Evolutionary conservation across 2,797 vertebrate species (phyloP).

Genomic region (Rhynchonycteris naso): DNA sequence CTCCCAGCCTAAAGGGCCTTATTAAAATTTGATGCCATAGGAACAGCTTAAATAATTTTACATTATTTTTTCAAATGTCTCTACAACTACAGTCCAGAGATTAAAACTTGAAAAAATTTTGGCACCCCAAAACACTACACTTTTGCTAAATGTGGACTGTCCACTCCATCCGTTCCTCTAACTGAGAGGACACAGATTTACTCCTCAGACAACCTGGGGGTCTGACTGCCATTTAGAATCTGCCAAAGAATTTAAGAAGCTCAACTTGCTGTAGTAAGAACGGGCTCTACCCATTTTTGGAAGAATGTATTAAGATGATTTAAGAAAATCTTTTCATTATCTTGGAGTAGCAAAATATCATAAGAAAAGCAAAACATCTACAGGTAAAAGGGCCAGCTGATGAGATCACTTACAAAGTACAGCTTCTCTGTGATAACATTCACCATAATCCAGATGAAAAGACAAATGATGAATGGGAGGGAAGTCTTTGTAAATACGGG

Average conservation of each 20-base stretch:
- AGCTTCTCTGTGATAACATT: neutral
- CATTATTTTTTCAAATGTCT: neutral
- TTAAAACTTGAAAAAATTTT: constrained; percentile 2
- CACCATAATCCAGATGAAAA: neutral
- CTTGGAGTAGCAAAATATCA: neutral
- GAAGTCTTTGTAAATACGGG: neutral
- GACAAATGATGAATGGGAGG: neutral
- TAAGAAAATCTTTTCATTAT: neutral
- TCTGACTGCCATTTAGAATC: neutral
- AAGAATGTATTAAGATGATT: neutral
- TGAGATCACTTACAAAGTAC: neutral
- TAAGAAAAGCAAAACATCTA: neutral
- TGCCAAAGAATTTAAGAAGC: neutral
- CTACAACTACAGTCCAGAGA: neutral
- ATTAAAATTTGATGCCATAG: neutral
- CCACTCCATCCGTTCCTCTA: neutral
- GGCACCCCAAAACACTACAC: neutral
- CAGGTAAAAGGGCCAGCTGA: neutral
- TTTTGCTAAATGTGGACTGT: neutral
- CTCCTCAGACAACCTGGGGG: neutral
- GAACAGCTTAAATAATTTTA: neutral
- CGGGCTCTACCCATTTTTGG: neutral
- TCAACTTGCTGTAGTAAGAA: neutral
- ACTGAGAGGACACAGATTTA: neutral
- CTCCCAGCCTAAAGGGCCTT: neutral